Evolutionary conservation across 30 jellyfish, hydroid and myxozoan species (phyloP).

Genomic region (Aurelia sp.): DNA sequence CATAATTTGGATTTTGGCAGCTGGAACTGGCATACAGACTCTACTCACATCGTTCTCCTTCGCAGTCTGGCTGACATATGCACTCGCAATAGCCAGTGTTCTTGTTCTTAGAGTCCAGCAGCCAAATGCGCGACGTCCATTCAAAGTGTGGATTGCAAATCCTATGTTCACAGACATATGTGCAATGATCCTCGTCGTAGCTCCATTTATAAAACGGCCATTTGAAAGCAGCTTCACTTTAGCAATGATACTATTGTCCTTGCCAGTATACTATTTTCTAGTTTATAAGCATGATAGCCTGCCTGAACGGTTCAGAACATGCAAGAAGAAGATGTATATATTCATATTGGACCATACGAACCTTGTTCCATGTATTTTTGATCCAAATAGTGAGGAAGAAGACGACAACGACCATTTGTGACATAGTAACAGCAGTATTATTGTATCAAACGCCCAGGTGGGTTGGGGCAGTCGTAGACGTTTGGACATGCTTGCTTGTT

Average conservation of each 20-base stretch:
- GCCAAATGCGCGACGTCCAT: conserved; percentile 22
- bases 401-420: no score
- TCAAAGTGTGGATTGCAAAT: conserved; percentile 37
- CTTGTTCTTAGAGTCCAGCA: conserved; percentile 17
- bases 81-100: conserved; percentile 15
- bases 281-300: neutral
- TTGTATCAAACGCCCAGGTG: no score
- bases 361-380: conserved; percentile 9
- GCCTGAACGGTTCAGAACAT: neutral
- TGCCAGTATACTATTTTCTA: conserved; percentile 15
- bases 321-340: neutral
- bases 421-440: no score
- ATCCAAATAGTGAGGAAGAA: neutral
- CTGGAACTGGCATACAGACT: neutral
- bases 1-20: conserved; percentile 28
- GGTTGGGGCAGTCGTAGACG: no score
- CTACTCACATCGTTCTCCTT: neutral
- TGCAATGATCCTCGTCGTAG: neutral
- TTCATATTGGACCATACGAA: neutral
- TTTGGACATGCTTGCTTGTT: no score
- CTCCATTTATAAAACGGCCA: conserved; percentile 28
- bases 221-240: neutral
- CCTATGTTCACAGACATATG: conserved; percentile 14
- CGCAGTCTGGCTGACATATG: neutral
- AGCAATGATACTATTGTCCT: neutral